A percentile compares a stretch with the other conserved stretches of the same genome.
Evolutionary conservation across 1,140 invertebrate genomes (phyloP).

Genomic region (Manduca sexta): DNA sequence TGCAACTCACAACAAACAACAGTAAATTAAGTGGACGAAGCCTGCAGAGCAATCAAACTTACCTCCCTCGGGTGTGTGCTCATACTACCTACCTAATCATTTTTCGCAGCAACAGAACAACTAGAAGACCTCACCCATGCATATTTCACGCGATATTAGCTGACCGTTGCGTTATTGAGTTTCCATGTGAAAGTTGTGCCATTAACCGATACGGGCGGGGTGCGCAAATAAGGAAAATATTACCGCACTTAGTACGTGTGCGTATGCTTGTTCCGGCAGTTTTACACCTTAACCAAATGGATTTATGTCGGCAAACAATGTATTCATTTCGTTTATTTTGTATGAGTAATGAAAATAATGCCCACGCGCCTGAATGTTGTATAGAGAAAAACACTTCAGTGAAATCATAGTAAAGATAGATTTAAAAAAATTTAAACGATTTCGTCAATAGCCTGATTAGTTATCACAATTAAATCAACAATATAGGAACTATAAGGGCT

Average conservation of each 20-base stretch:
- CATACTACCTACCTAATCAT: slow-evolving; percentile 63
- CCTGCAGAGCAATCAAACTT: slow-evolving; percentile 66
- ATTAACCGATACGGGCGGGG: slow-evolving; percentile 34
- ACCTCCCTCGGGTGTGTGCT: slow-evolving; percentile 39
- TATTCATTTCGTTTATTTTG: neutral
- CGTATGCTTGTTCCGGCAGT: neutral
- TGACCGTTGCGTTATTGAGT: slow-evolving; percentile 50
- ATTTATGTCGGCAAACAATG: neutral
- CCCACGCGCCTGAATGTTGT: too few relatives aligned
- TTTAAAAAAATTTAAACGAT: too few relatives aligned
- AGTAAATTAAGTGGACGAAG: slow-evolving; percentile 44
- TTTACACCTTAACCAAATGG: neutral
- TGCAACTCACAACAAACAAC: slow-evolving; percentile 62
- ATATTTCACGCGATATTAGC: slow-evolving; percentile 62
- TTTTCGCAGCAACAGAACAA: slow-evolving; percentile 61
- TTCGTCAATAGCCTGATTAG: too few relatives aligned
- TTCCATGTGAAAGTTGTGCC: slow-evolving; percentile 41
- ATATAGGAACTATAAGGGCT: too few relatives aligned
- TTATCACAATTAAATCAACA: too few relatives aligned
- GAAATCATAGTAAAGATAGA: too few relatives aligned
- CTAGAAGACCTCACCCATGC: slow-evolving; percentile 51
- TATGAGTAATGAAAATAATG: slow-evolving; percentile 19
- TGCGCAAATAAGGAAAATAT: slow-evolving; percentile 16
- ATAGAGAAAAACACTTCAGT: too few relatives aligned
- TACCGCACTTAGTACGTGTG: slow-evolving; percentile 7